phyloP scores from a whole-genome alignment of 2,888 invertebrate species.

The Smittia sp. region DNA sequence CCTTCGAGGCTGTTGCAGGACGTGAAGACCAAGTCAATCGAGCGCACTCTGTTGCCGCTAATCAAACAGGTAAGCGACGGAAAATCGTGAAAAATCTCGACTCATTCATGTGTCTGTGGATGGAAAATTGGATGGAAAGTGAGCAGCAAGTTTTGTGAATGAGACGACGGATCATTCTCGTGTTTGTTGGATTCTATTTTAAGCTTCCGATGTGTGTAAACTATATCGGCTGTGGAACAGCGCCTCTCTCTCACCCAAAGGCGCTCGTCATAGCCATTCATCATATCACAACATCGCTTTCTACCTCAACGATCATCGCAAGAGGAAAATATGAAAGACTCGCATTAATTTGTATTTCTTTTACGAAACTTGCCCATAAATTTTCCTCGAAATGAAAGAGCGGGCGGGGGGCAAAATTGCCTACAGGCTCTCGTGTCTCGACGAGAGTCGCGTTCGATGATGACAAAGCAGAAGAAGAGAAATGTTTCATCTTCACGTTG shows the following conservation, averaged over 20 bases:
- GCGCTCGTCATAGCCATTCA: neutral
- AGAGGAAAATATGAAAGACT: neutral
- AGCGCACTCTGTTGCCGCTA: constrained; percentile 88
- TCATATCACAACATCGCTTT: neutral
- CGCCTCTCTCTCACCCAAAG: neutral
- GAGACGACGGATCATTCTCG: neutral
- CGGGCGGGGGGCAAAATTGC: neutral
- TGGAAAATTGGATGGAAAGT: neutral
- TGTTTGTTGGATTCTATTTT: constrained; percentile 13
- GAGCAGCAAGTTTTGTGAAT: neutral
- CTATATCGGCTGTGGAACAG: neutral
- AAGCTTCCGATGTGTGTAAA: constrained; percentile 9
- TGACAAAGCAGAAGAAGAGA: neutral
- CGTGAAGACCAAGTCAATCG: constrained; percentile 91
- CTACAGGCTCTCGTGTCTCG: neutral
- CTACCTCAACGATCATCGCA: neutral
- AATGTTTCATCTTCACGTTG: neutral
- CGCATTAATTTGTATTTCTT: constrained; percentile 1
- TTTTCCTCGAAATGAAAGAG: neutral
- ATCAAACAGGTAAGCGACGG: constrained; percentile 79
- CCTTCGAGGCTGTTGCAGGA: constrained; percentile 53
- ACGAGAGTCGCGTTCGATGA: neutral
- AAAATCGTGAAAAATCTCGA: constrained; percentile 37
- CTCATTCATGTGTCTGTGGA: neutral
- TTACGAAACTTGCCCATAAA: neutral